phyloP scores from a whole-genome alignment of 2,888 invertebrate species.

The Sepiola atlantica region DNA sequence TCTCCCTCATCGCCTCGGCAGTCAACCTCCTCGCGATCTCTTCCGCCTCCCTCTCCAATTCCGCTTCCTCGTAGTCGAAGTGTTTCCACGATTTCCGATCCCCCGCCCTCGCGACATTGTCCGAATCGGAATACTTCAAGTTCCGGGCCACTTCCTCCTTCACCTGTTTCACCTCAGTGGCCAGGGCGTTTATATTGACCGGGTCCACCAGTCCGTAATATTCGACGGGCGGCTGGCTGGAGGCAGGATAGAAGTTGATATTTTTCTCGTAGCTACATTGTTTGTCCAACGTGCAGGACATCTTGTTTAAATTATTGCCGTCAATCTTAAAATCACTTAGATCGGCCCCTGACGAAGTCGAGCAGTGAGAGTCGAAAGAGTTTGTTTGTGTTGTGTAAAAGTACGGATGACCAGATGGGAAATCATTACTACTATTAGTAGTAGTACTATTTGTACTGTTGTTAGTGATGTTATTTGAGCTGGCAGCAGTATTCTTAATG shows the following conservation, averaged over 20 bases:
- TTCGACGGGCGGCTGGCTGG: not conserved
- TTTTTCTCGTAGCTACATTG: slow-evolving; percentile 38
- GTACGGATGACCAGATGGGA: not conserved
- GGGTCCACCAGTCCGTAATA: not conserved
- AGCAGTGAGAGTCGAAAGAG: not conserved
- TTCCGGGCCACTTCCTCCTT: slow-evolving; percentile 40
- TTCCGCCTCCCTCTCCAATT: not conserved
- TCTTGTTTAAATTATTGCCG: slow-evolving; percentile 22
- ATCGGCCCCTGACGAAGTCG: not conserved
- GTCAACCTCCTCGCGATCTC: slow-evolving; percentile 33
- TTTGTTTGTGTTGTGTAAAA: not conserved
- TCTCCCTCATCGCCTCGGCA: slow-evolving; percentile 12
- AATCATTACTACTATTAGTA: not conserved
- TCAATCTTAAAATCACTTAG: not conserved
- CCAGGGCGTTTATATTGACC: slow-evolving; percentile 23
- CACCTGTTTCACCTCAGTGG: slow-evolving; percentile 33
- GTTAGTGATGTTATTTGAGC: not conserved
- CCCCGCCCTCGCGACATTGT: slow-evolving; percentile 35
- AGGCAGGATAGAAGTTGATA: not conserved
- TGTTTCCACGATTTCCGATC: slow-evolving; percentile 39
- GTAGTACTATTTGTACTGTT: not conserved
- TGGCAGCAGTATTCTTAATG: not conserved
- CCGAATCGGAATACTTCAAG: not conserved
- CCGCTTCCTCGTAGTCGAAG: slow-evolving; percentile 33
- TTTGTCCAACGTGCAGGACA: not conserved